A percentile compares a stretch with the other conserved stretches of the same genome.
Conservation (phyloP, 2,113 vertebrate species). For the Pipa parva region DNA sequence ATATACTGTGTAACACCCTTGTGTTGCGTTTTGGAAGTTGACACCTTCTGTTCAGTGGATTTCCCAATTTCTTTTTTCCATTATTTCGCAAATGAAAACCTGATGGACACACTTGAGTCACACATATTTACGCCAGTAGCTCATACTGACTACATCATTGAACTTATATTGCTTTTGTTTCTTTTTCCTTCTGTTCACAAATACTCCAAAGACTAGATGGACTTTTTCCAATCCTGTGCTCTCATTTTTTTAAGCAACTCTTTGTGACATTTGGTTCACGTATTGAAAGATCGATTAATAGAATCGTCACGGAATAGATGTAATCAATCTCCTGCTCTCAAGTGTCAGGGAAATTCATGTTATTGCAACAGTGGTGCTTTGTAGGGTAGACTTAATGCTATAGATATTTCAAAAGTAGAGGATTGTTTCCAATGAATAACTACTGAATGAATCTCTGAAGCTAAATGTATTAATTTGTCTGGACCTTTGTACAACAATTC, state of each 20-base stretch:
- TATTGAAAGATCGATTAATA: slow-evolving; percentile 25
- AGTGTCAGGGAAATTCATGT: slow-evolving; percentile 1
- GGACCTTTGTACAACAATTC: too few species aligned
- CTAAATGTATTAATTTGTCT: too few species aligned
- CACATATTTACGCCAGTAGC: slow-evolving; percentile 33
- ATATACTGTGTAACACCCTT: too few species aligned
- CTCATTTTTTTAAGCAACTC: slow-evolving; percentile 11
- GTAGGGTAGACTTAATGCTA: not conserved
- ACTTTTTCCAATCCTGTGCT: slow-evolving; percentile 24
- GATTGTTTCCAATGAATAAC: too few species aligned
- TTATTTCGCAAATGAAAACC: slow-evolving; percentile 40
- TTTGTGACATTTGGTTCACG: slow-evolving; percentile 3
- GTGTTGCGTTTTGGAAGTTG: slow-evolving; percentile 9
- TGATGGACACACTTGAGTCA: slow-evolving; percentile 39
- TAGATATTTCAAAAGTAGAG: too few species aligned
- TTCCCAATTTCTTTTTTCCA: slow-evolving; percentile 31
- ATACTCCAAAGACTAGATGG: slow-evolving; percentile 15
- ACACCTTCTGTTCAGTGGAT: slow-evolving; percentile 30
- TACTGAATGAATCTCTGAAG: too few species aligned
- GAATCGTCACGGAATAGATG: not conserved
- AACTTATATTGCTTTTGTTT: slow-evolving; percentile 26
- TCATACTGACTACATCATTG: slow-evolving; percentile 38
- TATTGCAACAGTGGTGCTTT: not conserved
- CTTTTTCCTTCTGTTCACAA: slow-evolving; percentile 15
- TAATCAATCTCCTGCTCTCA: slow-evolving; percentile 12